These are phyloP conservation scores for Aeoliscus strigatus DNA, from an alignment of 2,797 vertebrate genomes.

Conservation along the genomic window DNA sequence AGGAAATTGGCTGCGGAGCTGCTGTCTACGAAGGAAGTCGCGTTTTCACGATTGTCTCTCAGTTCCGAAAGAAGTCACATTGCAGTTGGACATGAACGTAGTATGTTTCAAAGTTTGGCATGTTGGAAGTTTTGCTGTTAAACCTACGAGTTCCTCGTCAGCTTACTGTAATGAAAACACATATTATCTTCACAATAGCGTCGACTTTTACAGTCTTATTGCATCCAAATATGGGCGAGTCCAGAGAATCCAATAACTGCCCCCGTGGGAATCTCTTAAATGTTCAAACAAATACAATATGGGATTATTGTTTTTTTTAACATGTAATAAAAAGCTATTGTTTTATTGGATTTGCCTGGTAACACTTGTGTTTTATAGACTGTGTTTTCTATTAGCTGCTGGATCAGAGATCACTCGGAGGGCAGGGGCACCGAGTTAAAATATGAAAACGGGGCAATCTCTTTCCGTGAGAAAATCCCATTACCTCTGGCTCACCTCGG, in stretches of 20 bases:
- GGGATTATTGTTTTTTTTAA: slow-evolving; percentile 71
- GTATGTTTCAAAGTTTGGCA: slow-evolving; percentile 21
- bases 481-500: slow-evolving; percentile 70
- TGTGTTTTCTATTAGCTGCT: slow-evolving; percentile 70
- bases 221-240: slow-evolving; percentile 57
- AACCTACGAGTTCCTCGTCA: slow-evolving; percentile 39
- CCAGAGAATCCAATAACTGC: slow-evolving; percentile 55
- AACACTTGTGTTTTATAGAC: slow-evolving; percentile 64
- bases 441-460: slow-evolving; percentile 68
- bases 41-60: slow-evolving; percentile 44
- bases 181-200: slow-evolving; percentile 50
- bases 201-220: slow-evolving; percentile 51
- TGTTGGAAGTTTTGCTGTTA: slow-evolving; percentile 22
- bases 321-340: slow-evolving; percentile 74
- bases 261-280: slow-evolving; percentile 63
- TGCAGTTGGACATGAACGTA: no score
- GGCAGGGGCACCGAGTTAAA: slow-evolving; percentile 62
- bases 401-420: slow-evolving; percentile 65
- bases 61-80: no score
- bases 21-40: slow-evolving; percentile 37
- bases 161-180: slow-evolving; percentile 31
- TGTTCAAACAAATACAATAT: slow-evolving; percentile 65
- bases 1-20: slow-evolving; percentile 27
- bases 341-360: slow-evolving; percentile 73
- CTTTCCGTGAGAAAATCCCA: slow-evolving; percentile 73